Base-by-base conservation (phyloP, 2,113 vertebrate genomes). In the Campylorhamphus procurvoides region DNA sequence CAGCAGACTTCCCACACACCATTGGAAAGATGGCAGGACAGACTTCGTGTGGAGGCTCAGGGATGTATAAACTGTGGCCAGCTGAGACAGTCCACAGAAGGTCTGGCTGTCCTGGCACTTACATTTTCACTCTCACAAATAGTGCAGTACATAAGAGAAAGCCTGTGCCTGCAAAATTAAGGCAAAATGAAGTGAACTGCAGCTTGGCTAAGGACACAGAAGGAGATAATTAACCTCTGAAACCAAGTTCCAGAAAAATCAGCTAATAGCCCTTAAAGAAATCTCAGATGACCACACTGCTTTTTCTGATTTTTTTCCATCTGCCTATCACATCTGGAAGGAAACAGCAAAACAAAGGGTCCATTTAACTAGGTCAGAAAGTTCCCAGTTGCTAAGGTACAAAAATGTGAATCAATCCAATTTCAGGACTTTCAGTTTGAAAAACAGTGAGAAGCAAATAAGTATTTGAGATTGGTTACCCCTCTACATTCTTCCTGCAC, bases 311-410 rank as follows among this genome's bases (percentile, higher is more conserved):
- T 2, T 60, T 87, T 90, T 53, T 85, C 71, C 40, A 68, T 83
- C 60, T 88, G 79, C 68, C 87, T 75, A 90, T 90, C 86, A 89
- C 84, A 89, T 88, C 86, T 92, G 86, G 69, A 92, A 90, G 73
- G 86, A 90, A 87, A 80, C 19, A 78, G 62, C 28, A 92, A 90
- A 91, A 94, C 66, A 90, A 96, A 96, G 49, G 23, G 33, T 73
- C 40, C 53, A 47, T 92, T 96, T 90, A 97, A 78, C 66, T 58
- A 66, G 58, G 73, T 89, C 86, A 81, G 47, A 96, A 96, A 85
- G 42, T 88, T 86, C 44, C 53, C 3, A 9, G 79, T 78, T 92
- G 85, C 76, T 69, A 59, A 90, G 56, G 69, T 60, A 77, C 24
- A 90, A 91, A 96, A 93, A 75, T 60, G 31, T 44, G 53, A 93